Evolutionary conservation across 2,113 vertebrate genomes (phyloP).

Genomic region (Aptenodytes forsteri): DNA sequence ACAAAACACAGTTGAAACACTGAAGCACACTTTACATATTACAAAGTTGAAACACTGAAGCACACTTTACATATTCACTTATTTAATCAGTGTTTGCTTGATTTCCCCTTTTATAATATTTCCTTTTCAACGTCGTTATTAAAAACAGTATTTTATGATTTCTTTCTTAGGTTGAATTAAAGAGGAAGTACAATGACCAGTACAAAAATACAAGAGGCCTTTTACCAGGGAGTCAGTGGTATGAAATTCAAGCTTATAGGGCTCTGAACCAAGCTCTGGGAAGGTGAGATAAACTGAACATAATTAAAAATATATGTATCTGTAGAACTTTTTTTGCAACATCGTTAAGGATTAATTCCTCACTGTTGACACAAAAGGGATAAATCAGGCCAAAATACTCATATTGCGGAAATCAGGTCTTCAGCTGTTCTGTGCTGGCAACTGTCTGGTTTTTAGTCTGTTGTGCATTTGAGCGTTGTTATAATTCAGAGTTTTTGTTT

Average conservation of each 20-base stretch:
- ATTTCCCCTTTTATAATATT: not conserved
- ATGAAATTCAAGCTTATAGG: conserved; percentile 96
- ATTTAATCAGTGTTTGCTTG: not conserved
- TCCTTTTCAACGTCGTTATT: not conserved
- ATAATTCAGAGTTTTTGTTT: not conserved
- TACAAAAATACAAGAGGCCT: conserved; percentile 89
- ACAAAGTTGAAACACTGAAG: not conserved
- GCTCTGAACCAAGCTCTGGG: conserved; percentile 97
- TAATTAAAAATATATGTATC: not conserved
- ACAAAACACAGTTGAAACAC: not conserved
- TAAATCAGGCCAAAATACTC: not conserved
- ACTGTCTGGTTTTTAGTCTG: not conserved
- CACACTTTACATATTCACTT: not conserved
- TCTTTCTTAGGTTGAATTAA: conserved; percentile 89
- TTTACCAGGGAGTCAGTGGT: conserved; percentile 91
- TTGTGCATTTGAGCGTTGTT: not conserved
- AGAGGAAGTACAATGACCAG: conserved; percentile 95
- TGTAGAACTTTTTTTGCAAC: not conserved
- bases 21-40: not conserved
- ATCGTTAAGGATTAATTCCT: not conserved
- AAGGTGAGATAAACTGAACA: conserved; percentile 76
- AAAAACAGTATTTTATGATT: not conserved
- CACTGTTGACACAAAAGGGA: not conserved
- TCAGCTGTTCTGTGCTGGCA: not conserved
- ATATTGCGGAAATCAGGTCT: not conserved